These are phyloP conservation scores for Pogonocherus hispidulus DNA, from an alignment of 2,888 invertebrate species.

Conservation along the genomic window DNA sequence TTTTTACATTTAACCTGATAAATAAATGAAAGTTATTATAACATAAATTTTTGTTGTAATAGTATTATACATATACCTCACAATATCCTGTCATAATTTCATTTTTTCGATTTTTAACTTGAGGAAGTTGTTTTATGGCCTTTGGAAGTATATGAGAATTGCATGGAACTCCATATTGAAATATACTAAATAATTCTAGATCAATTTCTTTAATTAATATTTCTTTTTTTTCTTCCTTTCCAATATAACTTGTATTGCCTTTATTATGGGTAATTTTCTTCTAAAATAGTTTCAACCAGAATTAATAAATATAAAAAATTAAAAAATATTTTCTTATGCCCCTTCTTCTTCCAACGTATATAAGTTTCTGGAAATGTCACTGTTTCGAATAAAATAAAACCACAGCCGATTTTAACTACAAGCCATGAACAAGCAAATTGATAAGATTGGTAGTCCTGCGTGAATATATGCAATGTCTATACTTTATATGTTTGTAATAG, in stretches of 20 bases:
- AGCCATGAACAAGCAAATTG: no score
- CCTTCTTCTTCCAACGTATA: no score
- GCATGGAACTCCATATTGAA: conserved; percentile 74
- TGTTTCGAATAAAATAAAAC: no score
- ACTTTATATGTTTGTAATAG: no score
- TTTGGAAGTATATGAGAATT: conserved; percentile 71
- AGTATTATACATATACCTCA: conserved; percentile 63
- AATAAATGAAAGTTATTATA: conserved; percentile 1
- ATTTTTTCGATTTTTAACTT: conserved; percentile 68
- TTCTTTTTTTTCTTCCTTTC: not conserved
- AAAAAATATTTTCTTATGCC: no score
- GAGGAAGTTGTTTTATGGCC: conserved; percentile 63
- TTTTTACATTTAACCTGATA: conserved; percentile 68
- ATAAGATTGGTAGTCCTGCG: no score
- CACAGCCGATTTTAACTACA: no score
- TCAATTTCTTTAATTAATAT: conserved; percentile 36
- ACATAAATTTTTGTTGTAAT: not conserved
- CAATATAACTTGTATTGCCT: not conserved
- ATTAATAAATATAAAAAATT: no score
- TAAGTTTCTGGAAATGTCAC: no score
- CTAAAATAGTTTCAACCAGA: no score
- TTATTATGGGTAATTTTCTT: not conserved
- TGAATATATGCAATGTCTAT: no score
- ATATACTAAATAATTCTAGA: conserved; percentile 65
- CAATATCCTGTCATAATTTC: conserved; percentile 73